Evolutionary conservation across 2,113 vertebrate species (phyloP), one percentile per base, ranked within the genome.

Genomic region (Tympanuchus pallidicinctus): DNA sequence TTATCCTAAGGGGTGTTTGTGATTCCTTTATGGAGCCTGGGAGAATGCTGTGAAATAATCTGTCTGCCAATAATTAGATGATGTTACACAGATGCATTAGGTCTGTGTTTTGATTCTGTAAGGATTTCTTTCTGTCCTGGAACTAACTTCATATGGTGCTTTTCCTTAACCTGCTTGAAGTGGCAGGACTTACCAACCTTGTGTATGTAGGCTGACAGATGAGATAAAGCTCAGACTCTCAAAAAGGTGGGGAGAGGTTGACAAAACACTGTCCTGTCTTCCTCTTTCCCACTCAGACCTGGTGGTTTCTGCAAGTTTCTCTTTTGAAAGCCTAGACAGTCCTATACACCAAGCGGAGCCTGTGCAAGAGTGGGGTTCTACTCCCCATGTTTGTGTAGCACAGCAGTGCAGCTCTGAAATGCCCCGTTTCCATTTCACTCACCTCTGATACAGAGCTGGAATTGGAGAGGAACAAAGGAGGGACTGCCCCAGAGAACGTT

Each of bases 21-120:
- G 63, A 81, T 61, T 61, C 0, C 2, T 48, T 94, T 48, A 92
- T 84, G 72, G 36, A 38, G 38, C 63, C 70, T 73, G 13, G 14
- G 91, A 87, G 87, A 67, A 57, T 52, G 25, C 50, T 87, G 66
- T 92, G 94, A 50, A 80, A 91, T 91, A 89, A 95, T 95, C 89
- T 76, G n/a, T 89, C 72, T 96, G 88, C 92, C 82, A 94, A 64
- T 88, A 91, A 91, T 75, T 76, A 85, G 79, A 45, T 64, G 60
- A 80, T 45, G 67, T n/a, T 95, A 64, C 64, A 94, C 56, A 83
- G 76, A 77, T 60, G 32, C 27, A 27, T 80, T 89, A 80, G 40
- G 30, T 77, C 76, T 88, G 64, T 63, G 8, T 50, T 91, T 88
- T 86, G 64, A 77, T 91, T 90, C 83, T 82, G n/a, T 60, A 91